These are phyloP conservation scores for Cyprinodon brontotheroides DNA, from an alignment of 2,113 vertebrate genomes.

Conservation along the genomic window DNA sequence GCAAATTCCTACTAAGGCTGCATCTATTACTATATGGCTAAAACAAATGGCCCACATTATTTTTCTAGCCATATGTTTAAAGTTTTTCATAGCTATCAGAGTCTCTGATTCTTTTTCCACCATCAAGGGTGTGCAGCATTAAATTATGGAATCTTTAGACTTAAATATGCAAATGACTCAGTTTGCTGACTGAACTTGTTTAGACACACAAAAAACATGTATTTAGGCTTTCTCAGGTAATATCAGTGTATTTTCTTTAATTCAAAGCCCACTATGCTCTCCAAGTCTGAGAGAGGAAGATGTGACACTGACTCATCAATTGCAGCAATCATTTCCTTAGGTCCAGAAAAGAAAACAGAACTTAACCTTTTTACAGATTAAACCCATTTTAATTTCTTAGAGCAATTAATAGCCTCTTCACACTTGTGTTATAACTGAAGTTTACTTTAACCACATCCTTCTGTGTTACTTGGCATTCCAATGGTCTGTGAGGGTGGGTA, in stretches of 20 bases:
- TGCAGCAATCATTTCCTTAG: slow-evolving; percentile 68
- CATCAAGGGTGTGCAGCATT: slow-evolving; percentile 54
- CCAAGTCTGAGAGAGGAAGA: slow-evolving; percentile 30
- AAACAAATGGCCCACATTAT: slow-evolving; percentile 26
- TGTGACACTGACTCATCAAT: slow-evolving; percentile 62
- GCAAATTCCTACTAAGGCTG: slow-evolving; percentile 27
- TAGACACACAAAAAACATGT: neutral
- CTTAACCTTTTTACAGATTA: neutral
- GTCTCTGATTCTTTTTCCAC: slow-evolving; percentile 13
- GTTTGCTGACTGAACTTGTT: slow-evolving; percentile 41
- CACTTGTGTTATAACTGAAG: slow-evolving; percentile 25
- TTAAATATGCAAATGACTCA: slow-evolving; percentile 43
- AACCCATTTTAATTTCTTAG: neutral
- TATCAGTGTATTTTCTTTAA: neutral
- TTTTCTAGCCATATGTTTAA: neutral
- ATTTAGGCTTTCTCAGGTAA: neutral
- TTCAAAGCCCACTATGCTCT: slow-evolving; percentile 9
- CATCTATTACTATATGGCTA: slow-evolving; percentile 17
- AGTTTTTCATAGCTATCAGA: neutral
- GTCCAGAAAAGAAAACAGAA: slow-evolving; percentile 18
- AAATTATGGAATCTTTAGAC: slow-evolving; percentile 35
- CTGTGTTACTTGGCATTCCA: slow-evolving; percentile 56
- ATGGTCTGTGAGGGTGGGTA: slow-evolving; percentile 63
- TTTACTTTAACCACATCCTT: slow-evolving; percentile 31
- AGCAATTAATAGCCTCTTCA: slow-evolving; percentile 38